Conservation (phyloP, 2,888 invertebrate species). For the Heteromyza rotundicornis region DNA sequence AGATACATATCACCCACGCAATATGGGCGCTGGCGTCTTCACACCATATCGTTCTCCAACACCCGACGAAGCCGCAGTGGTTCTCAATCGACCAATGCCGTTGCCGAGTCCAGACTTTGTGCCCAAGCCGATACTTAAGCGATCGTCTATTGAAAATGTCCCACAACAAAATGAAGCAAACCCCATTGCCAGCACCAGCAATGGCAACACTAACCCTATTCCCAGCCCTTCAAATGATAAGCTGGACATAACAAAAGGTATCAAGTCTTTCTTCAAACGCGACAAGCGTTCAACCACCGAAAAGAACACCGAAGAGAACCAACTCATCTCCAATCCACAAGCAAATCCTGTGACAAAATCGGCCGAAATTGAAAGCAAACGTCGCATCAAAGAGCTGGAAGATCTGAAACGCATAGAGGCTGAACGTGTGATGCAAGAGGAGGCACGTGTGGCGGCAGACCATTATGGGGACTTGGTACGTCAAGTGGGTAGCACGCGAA, state of each 20-base stretch:
- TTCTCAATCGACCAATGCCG: constrained; percentile 68
- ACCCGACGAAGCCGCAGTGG: constrained; percentile 67
- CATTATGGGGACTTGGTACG: constrained; percentile 82
- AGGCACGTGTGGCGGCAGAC: constrained; percentile 75
- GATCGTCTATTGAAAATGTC: constrained; percentile 62
- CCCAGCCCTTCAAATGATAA: constrained; percentile 25
- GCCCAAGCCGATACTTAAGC: constrained; percentile 82
- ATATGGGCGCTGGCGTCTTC: constrained; percentile 62
- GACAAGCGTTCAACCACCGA: constrained; percentile 54
- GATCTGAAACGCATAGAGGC: constrained; percentile 51
- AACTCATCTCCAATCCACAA: constrained; percentile 43
- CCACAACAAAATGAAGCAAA: background rate
- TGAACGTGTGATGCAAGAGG: constrained; percentile 64
- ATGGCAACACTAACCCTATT: background rate
- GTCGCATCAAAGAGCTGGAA: constrained; percentile 53
- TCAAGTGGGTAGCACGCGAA: constrained; percentile 68
- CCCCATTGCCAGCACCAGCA: background rate
- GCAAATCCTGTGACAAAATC: constrained; percentile 43
- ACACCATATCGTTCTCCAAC: constrained; percentile 61
- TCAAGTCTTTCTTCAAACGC: constrained; percentile 58
- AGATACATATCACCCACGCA: constrained; percentile 73
- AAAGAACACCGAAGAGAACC: constrained; percentile 53
- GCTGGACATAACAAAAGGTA: constrained; percentile 51
- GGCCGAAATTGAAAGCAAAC: constrained; percentile 60
- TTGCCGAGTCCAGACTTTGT: constrained; percentile 74